Evolutionary conservation across 2,113 vertebrate genomes (phyloP), one percentile per base, ranked within the genome.

Genomic region (Urocitellus parryii): DNA sequence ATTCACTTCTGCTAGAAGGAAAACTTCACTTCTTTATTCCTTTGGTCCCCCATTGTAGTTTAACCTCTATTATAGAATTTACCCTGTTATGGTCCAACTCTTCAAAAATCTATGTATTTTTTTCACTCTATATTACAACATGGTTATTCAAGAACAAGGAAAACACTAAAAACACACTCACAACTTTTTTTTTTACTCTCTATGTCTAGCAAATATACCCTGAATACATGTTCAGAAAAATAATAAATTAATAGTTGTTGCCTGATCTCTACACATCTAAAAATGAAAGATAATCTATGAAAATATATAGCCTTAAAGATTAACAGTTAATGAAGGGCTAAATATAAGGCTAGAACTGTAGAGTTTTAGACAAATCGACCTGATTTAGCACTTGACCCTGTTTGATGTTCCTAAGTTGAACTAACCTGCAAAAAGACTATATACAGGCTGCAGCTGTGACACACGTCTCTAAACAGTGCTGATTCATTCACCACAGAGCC

Each of bases 401-500:
- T 58, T 78, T 74, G 79, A 20, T 42, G 61, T 56, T 90, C 65
- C 80, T 20, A 80, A 83, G 56, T n/a, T 58, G 39, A 93, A 48
- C 56, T 79, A 92, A 88, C 65, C 29, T 88, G 65, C 8, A 89
- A 58, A 67, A 83, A n/a, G 24, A 89, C 0, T 79, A n/a, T 39
- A n/a, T 5, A 39, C 27, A 85, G 56, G 81, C 12, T 18, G 8
- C 45, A 93, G 42, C n/a, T 93, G 53, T 0, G 25, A 92, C 68
- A 48, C 8, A 29, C 34, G 76, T 48, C 80, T 77, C 37, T 5
- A 9, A 74, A 37, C 32, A 51, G n/a, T 65, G 25, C 70, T 88
- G 90, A 81, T 58, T 91, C 92, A 95, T 74, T 82, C 63, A 82
- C 48, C 88, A 96, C 56, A 72, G 78, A 79, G 91, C 77, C 63